Evolutionary conservation across 1,140 invertebrate genomes (phyloP).

Genomic region (Tenebrio molitor): DNA sequence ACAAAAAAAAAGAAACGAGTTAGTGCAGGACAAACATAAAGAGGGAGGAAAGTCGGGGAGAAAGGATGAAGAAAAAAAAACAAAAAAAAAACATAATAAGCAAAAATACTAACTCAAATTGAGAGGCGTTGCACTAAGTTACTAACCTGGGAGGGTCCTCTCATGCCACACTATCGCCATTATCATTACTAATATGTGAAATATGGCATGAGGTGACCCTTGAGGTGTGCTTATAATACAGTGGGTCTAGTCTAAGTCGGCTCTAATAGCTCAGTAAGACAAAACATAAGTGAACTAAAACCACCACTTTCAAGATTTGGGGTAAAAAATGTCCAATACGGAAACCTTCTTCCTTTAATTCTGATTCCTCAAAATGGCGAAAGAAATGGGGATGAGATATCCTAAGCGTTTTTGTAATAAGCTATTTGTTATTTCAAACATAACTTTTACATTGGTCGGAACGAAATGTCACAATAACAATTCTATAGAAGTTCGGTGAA

Average conservation of each 20-base stretch:
- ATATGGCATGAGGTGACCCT: no score
- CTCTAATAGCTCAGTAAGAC: background rate
- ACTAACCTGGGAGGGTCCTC: background rate
- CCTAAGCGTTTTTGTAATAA: no score
- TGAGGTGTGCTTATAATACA: conserved; percentile 17
- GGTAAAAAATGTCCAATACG: no score
- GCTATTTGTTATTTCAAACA: no score
- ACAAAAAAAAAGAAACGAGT: conserved; percentile 46
- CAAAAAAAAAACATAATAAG: conserved; percentile 65
- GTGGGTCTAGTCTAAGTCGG: conserved; percentile 14
- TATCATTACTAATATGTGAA: no score
- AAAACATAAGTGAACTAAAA: conserved; percentile 33
- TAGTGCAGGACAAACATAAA: conserved; percentile 46
- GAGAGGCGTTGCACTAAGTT: conserved; percentile 13
- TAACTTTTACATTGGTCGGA: no score
- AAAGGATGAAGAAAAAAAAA: conserved; percentile 57
- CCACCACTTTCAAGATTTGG: no score
- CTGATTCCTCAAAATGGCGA: no score
- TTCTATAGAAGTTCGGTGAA: no score
- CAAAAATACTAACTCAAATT: conserved; percentile 51
- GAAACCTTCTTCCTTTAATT: no score
- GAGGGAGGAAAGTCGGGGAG: conserved; percentile 16
- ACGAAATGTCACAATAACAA: no score
- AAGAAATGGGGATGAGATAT: no score
- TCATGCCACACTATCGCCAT: background rate